A percentile compares a stretch with the other conserved stretches of the same genome.
phyloP scores from a whole-genome alignment of 2,888 invertebrate genomes.

The Byasa hedistus region DNA sequence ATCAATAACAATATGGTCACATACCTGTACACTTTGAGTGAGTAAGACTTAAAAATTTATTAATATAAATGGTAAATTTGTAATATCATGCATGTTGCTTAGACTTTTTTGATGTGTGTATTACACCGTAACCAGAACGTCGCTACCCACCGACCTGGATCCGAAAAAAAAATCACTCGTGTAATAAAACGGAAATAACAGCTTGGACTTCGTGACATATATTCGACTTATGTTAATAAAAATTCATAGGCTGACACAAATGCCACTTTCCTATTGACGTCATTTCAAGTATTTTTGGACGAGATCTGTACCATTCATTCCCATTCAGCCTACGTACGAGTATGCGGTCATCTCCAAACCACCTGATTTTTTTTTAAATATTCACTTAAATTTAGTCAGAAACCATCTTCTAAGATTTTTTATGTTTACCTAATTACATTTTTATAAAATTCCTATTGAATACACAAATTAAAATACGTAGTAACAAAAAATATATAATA shows the following conservation, averaged over 20 bases:
- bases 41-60: no score
- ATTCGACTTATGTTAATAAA: slow-evolving; percentile 21
- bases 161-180: slow-evolving; percentile 5
- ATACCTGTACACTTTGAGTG: no score
- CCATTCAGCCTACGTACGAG: not conserved
- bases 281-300: slow-evolving; percentile 13
- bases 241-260: slow-evolving; percentile 25
- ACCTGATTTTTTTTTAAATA: not conserved
- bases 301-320: not conserved
- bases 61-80: no score
- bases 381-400: not conserved
- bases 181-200: slow-evolving; percentile 23
- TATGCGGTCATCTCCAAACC: not conserved
- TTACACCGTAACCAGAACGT: not conserved
- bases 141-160: slow-evolving; percentile 5
- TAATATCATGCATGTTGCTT: no score
- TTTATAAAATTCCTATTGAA: not conserved
- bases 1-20: no score
- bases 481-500: no score
- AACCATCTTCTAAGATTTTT: no score
- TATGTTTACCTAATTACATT: not conserved
- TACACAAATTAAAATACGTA: no score
- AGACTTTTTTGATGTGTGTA: no score
- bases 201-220: slow-evolving; percentile 26
- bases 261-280: slow-evolving; percentile 20